These are phyloP conservation scores for Bombus balteatus DNA, from an alignment of 1,140 invertebrate species.

Conservation along the genomic window DNA sequence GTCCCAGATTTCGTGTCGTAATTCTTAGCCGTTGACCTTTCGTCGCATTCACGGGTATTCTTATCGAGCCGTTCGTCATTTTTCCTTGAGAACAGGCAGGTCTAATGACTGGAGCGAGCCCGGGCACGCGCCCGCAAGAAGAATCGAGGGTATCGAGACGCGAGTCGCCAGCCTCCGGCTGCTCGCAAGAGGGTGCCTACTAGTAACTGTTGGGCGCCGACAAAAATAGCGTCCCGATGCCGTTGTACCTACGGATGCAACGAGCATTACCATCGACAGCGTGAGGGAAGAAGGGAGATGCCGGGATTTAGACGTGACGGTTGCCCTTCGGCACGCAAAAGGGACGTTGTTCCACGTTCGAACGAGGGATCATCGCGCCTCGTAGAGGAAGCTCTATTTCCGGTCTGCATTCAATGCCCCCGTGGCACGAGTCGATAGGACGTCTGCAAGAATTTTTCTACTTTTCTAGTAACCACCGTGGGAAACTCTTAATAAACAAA, in stretches of 20 bases:
- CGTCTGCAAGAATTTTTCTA: background rate
- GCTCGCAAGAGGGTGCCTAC: constrained; percentile 65
- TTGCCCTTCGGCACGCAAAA: constrained; percentile 41
- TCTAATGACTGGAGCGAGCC: background rate
- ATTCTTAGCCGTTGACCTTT: background rate
- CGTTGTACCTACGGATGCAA: constrained; percentile 58
- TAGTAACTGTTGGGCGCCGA: constrained; percentile 58
- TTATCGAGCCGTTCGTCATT: constrained; percentile 37
- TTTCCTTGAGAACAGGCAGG: background rate
- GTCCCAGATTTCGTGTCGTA: background rate
- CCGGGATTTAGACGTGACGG: constrained; percentile 54
- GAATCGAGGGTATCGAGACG: constrained; percentile 18
- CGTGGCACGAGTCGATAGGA: background rate
- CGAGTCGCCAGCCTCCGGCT: constrained; percentile 46
- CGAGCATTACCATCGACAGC: constrained; percentile 47
- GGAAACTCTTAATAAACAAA: background rate
- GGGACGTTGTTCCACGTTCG: constrained; percentile 24
- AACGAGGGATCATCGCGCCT: constrained; percentile 37
- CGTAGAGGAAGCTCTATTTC: constrained; percentile 72
- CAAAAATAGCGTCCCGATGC: constrained; percentile 64
- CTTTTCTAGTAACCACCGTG: no score
- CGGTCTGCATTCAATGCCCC: constrained; percentile 44
- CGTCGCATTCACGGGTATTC: constrained; percentile 15
- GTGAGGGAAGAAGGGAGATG: constrained; percentile 21
- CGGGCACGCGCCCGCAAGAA: background rate